A percentile compares a stretch with the other conserved stretches of the same genome.
These are phyloP conservation scores for Rhinoderma darwinii DNA, from an alignment of 2,113 vertebrate species.

Conservation along the genomic window DNA sequence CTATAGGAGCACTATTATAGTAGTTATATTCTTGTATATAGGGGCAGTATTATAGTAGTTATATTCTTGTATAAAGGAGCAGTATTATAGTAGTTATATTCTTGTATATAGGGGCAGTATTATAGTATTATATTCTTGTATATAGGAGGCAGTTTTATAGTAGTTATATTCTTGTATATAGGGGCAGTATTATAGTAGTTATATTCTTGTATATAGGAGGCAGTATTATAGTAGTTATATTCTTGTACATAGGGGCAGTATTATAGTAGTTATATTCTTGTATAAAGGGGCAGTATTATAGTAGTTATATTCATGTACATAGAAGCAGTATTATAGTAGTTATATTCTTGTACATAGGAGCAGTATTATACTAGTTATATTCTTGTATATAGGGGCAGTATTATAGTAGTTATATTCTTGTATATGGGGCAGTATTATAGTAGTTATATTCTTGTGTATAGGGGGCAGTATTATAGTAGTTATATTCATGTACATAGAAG, in stretches of 20 bases:
- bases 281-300: background rate
- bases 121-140: conserved; percentile 23
- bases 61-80: background rate
- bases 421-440: background rate
- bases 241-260: conserved; percentile 9
- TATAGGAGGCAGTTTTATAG: background rate
- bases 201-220: background rate
- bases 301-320: too few species aligned
- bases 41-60: background rate
- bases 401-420: conserved; percentile 1
- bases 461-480: conserved; percentile 16
- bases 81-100: conserved; percentile 19
- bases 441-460: background rate
- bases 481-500: conserved; percentile 4
- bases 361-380: conserved; percentile 14
- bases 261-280: conserved; percentile 17
- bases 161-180: too few species aligned
- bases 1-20: background rate
- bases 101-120: conserved; percentile 12
- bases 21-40: conserved; percentile 7
- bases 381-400: conserved; percentile 2
- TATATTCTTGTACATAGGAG: conserved; percentile 8
- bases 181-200: background rate
- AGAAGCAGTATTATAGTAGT: conserved; percentile 3
- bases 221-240: conserved; percentile 7